Evolutionary conservation across 2,113 vertebrate genomes (phyloP).

Genomic region (Atractosteus spatula): DNA sequence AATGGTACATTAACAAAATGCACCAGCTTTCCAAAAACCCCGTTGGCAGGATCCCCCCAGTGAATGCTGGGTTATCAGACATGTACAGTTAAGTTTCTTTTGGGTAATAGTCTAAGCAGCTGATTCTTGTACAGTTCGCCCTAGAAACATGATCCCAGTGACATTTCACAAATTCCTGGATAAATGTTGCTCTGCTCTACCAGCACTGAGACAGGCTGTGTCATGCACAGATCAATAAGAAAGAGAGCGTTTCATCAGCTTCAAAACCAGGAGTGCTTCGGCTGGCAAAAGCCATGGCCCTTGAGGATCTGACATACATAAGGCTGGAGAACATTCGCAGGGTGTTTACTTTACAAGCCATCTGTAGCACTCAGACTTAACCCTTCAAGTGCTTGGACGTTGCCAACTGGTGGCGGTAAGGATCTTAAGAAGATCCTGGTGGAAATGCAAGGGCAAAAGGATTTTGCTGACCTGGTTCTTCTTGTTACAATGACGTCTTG

Average conservation of each 20-base stretch:
- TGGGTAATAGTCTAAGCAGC: constrained; percentile 61
- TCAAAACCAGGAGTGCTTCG: constrained; percentile 70
- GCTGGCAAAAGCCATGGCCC: constrained; percentile 78
- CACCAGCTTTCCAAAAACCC: constrained; percentile 36
- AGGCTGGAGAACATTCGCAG: constrained; percentile 53
- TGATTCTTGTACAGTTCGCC: constrained; percentile 70
- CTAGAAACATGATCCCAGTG: constrained; percentile 77
- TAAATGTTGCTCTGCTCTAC: constrained; percentile 79
- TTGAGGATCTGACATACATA: constrained; percentile 73
- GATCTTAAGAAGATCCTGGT: too few species aligned
- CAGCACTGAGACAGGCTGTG: constrained; percentile 68
- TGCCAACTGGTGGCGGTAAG: too few species aligned
- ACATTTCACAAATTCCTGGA: constrained; percentile 87
- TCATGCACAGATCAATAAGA: constrained; percentile 78
- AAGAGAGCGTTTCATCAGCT: constrained; percentile 69
- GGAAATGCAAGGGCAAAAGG: too few species aligned
- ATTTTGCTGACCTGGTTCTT: too few species aligned
- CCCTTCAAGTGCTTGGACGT: not conserved
- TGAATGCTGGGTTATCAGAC: constrained; percentile 24
- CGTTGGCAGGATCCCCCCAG: constrained; percentile 29
- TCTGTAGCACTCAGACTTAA: not conserved
- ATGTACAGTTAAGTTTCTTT: constrained; percentile 60
- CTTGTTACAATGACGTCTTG: too few species aligned
- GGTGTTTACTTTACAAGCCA: constrained; percentile 50
- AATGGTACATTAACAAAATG: too few species aligned